Evolutionary conservation across 2,113 vertebrate species (phyloP), one percentile per base, ranked within the genome.

Genomic region (Antechinus stuartii): DNA sequence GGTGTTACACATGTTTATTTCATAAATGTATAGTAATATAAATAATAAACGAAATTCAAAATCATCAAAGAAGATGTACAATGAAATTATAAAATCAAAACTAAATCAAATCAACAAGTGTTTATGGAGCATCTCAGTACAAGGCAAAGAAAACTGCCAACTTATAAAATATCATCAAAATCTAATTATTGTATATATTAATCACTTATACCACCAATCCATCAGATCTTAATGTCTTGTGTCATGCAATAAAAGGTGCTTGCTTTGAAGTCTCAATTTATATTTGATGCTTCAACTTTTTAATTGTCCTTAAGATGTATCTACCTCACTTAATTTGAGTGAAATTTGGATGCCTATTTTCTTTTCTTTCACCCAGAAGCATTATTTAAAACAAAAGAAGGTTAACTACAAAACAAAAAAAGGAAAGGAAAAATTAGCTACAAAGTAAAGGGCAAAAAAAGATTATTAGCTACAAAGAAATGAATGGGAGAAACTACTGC

Each of bases 201-300:
- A 61, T 26, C 24, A 22, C 11, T 35, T 35, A 53, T 26, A 35
- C 30, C 16, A 12, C n/a, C 54, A 61, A n/a, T 24, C 57, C 42
- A 52, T 52, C 35, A n/a, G 25, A 52, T 25, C n/a, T 27, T 10
- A 27, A 53, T 94, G n/a, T 27, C 54, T 50, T 47, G 47, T 53
- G 6, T 52, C 30, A 35, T 12, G 25, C 92, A 94, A 56, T 30
- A 55, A 57, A 93, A 93, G 14, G 5, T 8, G 0, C 2, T 46
- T 55, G 47, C 52, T 47, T 93, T 54, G 55, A 89, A n/a, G 54
- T n/a, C 93, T 91, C 47, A 47, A 30, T 2, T 53, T 49, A n/a
- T 42, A 53, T 56, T 93, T 50, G 90, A 5, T 94, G 2, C 55
- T 91, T 76, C 91, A 92, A n/a, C 90, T 94, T 93, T 93, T 94